Conservation (phyloP, 2,888 invertebrate genomes). For the Aelia acuminata region DNA sequence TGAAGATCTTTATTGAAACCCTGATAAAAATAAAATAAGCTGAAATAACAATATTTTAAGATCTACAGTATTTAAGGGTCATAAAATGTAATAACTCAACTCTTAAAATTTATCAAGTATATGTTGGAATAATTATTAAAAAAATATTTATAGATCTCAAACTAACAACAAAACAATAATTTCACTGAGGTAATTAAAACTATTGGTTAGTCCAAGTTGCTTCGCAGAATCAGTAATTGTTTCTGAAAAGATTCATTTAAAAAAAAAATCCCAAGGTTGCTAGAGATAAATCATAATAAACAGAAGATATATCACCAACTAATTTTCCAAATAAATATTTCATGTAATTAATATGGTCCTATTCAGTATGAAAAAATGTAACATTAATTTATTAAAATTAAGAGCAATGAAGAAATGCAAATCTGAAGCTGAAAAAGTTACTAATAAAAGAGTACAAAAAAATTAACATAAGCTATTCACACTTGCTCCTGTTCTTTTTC, state of each 20-base stretch:
- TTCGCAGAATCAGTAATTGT: background rate
- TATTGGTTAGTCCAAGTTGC: background rate
- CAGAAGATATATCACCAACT: background rate
- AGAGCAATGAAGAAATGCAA: constrained; percentile 43
- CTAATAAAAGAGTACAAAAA: constrained; percentile 7
- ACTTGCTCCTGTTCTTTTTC: constrained; percentile 28
- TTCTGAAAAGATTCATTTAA: background rate
- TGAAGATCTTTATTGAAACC: no score
- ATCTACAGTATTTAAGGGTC: background rate
- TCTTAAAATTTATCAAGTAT: background rate
- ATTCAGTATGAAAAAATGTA: background rate
- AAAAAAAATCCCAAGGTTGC: background rate
- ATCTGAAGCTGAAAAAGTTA: constrained; percentile 47
- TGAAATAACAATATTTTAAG: no score
- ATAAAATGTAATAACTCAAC: background rate
- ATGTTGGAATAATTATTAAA: background rate
- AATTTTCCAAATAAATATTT: background rate
- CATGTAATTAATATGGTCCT: background rate
- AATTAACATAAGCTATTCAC: constrained; percentile 13
- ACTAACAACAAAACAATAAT: background rate
- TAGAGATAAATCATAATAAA: background rate
- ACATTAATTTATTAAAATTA: constrained; percentile 4
- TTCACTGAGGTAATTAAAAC: background rate
- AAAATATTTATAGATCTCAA: background rate
- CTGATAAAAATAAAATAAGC: no score